Conservation (phyloP, 64 coral and sea anemone genomes). For the Porites lutea region DNA sequence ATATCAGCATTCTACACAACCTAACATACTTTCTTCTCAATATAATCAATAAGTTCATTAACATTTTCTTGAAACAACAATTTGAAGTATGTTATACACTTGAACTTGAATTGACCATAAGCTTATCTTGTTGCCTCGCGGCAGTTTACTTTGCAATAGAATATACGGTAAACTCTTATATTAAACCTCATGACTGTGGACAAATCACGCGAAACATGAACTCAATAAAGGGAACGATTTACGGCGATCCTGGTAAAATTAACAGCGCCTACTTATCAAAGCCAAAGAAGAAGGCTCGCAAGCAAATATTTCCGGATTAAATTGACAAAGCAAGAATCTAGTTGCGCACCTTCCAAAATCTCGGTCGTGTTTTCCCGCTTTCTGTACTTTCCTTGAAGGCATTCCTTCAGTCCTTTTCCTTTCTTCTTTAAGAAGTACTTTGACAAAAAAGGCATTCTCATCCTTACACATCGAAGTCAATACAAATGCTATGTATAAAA, state of each 20-base stretch:
- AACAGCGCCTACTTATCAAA: no score
- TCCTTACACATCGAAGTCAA: not conserved
- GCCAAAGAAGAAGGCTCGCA: not conserved
- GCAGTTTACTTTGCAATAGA: not conserved
- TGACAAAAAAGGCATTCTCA: conserved; percentile 92
- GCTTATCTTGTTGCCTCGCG: not conserved
- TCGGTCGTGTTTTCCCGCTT: conserved; percentile 92
- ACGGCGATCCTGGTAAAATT: no score
- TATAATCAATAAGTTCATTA: not conserved
- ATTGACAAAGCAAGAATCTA: not conserved
- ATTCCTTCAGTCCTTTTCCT: conserved; percentile 80
- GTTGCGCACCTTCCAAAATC: conserved; percentile 82
- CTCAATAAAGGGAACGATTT: no score
- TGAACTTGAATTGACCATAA: not conserved
- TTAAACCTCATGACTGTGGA: not conserved
- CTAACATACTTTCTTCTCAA: not conserved
- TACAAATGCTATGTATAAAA: not conserved
- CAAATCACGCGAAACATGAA: not conserved
- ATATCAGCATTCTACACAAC: not conserved
- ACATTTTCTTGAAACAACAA: conserved; percentile 54
- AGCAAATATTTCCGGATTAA: not conserved
- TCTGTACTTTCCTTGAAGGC: conserved; percentile 85
- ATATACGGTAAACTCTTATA: no score
- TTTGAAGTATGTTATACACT: conserved; percentile 56
- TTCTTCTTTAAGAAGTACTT: conserved; percentile 92